Evolutionary conservation across 2,888 invertebrate species (phyloP).

Genomic region (Tribolium freemani): DNA sequence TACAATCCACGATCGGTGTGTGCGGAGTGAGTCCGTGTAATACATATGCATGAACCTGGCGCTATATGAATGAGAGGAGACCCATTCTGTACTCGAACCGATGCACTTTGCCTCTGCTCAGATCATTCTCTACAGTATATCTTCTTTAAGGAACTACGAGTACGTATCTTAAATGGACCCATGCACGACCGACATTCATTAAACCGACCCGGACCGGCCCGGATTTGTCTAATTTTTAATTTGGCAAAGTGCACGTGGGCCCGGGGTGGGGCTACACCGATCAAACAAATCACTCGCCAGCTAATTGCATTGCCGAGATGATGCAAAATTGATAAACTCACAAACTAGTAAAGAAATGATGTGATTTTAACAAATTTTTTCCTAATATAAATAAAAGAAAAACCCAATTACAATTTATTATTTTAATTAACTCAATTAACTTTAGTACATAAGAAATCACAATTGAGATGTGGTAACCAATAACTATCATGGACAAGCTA

Average conservation of each 20-base stretch:
- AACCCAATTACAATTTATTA: too few species aligned
- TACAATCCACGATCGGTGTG: constrained; percentile 52
- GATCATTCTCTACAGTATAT: constrained; percentile 20
- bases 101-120: constrained; percentile 32
- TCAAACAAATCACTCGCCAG: background rate
- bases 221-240: constrained; percentile 27
- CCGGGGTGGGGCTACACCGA: background rate
- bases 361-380: too few species aligned
- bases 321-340: too few species aligned
- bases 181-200: background rate
- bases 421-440: too few species aligned
- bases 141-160: constrained; percentile 31
- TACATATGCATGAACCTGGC: constrained; percentile 48
- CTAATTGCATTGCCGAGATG: background rate
- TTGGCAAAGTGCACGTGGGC: constrained; percentile 6
- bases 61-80: constrained; percentile 47
- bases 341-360: too few species aligned
- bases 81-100: constrained; percentile 40
- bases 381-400: too few species aligned
- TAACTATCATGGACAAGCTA: background rate
- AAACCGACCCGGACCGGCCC: background rate
- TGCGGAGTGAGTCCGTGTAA: constrained; percentile 41
- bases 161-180: background rate
- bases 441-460: too few species aligned
- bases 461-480: too few species aligned